Conservation (phyloP, 92 coral and sea anemone genomes). For the Scolanthus callimorphus region DNA sequence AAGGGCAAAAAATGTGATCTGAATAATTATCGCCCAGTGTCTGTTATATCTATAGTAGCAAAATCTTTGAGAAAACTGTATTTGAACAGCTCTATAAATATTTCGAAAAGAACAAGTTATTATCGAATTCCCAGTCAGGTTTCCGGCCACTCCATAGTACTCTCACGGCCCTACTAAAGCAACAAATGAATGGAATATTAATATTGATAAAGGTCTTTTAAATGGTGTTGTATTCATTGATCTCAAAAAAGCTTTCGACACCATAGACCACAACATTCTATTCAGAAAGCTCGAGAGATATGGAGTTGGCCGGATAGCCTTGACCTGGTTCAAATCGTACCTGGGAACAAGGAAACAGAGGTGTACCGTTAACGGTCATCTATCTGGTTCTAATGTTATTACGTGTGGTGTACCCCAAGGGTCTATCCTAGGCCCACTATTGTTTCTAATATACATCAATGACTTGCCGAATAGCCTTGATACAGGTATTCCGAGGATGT, state of each 20-base stretch:
- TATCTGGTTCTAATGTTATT: conserved; percentile 7
- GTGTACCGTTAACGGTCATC: conserved; percentile 8
- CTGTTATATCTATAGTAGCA: conserved; percentile 1
- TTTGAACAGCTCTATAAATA: background rate
- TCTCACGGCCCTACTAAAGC: too few relatives aligned
- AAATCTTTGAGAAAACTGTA: background rate
- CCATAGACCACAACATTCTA: conserved; percentile 11
- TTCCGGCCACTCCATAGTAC: conserved; percentile 3
- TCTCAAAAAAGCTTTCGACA: conserved; percentile 5
- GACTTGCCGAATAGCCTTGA: conserved; percentile 15
- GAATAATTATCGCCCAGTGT: too few relatives aligned
- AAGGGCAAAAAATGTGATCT: too few relatives aligned
- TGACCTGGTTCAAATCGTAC: conserved; percentile 8
- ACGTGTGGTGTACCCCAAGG: conserved; percentile 22
- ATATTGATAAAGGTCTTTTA: too few relatives aligned
- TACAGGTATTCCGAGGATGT: conserved; percentile 3
- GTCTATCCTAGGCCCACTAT: conserved; percentile 15
- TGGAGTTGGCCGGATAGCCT: conserved; percentile 10
- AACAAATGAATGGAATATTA: too few relatives aligned
- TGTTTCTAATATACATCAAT: conserved; percentile 11
- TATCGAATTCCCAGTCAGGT: background rate
- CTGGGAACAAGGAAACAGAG: conserved; percentile 12
- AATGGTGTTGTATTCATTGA: background rate
- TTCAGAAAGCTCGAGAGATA: conserved; percentile 1
- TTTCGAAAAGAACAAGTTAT: background rate